These are phyloP conservation scores for Chelmon rostratus DNA, from an alignment of 2,797 vertebrate species.

Conservation along the genomic window DNA sequence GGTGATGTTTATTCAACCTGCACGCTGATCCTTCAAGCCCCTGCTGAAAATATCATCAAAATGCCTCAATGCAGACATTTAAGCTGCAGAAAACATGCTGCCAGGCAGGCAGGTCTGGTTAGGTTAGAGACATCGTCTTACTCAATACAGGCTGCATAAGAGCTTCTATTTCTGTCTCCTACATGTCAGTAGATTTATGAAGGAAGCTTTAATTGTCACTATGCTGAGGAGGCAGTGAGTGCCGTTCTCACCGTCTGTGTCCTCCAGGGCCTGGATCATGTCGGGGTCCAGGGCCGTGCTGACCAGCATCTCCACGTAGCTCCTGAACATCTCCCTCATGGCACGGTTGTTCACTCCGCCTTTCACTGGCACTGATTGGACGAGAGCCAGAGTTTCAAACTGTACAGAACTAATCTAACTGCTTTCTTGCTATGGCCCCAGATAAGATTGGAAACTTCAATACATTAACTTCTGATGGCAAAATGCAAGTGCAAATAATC, in stretches of 20 bases:
- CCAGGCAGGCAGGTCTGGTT: conserved; percentile 23
- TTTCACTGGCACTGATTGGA: conserved; percentile 81
- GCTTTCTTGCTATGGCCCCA: neutral
- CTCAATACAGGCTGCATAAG: neutral
- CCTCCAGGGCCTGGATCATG: conserved; percentile 96
- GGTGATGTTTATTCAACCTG: conserved; percentile 26
- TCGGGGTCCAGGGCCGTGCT: conserved; percentile 95
- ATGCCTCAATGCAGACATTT: neutral
- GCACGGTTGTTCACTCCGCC: conserved; percentile 91
- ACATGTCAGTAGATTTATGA: neutral
- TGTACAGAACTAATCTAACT: neutral
- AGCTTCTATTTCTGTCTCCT: conserved; percentile 6
- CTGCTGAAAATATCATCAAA: conserved; percentile 1
- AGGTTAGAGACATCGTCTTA: neutral
- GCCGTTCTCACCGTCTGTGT: conserved; percentile 89
- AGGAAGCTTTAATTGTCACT: neutral
- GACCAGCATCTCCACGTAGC: conserved; percentile 96
- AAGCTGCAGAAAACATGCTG: conserved; percentile 16
- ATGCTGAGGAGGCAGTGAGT: neutral
- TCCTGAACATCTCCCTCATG: conserved; percentile 96
- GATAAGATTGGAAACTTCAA: neutral
- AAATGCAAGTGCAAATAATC: neutral
- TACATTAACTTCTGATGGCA: neutral
- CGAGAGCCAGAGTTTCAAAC: conserved; percentile 8
- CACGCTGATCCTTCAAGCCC: neutral